Evolutionary conservation across 2,113 vertebrate genomes (phyloP).

Genomic region (Oenanthe oenanthe): DNA sequence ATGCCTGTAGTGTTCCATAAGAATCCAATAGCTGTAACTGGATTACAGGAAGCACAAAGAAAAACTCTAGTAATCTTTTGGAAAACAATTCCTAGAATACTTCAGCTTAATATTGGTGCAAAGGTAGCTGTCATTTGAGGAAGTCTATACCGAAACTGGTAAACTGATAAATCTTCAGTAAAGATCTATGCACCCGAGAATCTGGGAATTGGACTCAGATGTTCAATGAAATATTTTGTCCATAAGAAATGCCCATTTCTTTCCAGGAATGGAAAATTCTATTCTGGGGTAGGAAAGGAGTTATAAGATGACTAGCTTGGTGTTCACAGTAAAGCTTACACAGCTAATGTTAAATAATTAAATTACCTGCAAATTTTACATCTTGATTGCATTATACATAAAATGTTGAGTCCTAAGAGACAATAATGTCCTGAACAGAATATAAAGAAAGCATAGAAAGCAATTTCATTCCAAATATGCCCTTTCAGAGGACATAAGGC

Average conservation of each 20-base stretch:
- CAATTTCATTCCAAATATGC: neutral
- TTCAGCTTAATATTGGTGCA: neutral
- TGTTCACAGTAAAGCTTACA: neutral
- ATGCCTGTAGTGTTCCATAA: neutral
- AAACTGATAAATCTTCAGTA: neutral
- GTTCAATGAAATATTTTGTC: neutral
- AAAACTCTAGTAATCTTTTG: neutral
- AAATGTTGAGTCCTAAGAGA: neutral
- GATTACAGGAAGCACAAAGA: neutral
- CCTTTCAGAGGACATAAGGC: neutral
- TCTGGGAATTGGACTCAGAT: neutral
- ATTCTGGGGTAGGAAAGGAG: neutral
- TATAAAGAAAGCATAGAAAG: neutral
- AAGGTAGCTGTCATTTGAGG: neutral
- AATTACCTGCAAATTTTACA: neutral
- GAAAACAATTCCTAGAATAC: neutral
- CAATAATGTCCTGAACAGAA: neutral
- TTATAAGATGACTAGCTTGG: neutral
- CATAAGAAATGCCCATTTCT: neutral
- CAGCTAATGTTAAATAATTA: neutral
- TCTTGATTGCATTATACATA: neutral
- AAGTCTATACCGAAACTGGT: neutral
- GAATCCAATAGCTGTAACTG: neutral
- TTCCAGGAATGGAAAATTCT: neutral
- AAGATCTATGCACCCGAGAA: neutral